Evolutionary conservation across 2,888 invertebrate genomes (phyloP), one percentile per base, ranked within the genome.

Genomic region (Melolontha melolontha): DNA sequence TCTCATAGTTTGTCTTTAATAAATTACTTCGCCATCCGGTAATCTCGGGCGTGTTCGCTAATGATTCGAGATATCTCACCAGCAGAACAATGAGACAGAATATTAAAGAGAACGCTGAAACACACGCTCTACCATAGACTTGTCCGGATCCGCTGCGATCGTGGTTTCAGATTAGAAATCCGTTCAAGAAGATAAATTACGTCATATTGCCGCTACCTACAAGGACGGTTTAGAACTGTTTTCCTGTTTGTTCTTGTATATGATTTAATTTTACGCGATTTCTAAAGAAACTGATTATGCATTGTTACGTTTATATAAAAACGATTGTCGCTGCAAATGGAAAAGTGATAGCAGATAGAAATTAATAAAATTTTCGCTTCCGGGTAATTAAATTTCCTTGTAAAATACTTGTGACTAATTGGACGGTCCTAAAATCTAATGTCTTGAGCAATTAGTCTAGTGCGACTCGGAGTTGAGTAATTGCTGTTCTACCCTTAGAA

Each of bases 361-460:
- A 34, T 34, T 34, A 34, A 44, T 44, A 44, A 59, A 14, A 59
- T 44, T 6, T 44, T 44, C 59, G 14, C 44, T 16, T 16, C 1
- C 11, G 29, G 44, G 44, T 59, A 59, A 59, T 59, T 44, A 59
- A 59, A 59, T 14, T 44, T 44, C 44, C 17, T 44, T 12, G 34
- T 34, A 10, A 34, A 34, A 34, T 34, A 34, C 34, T 34, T 59
- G 14, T 44, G 42, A 44, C 44, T 59, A 59, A 57, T 59, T 44
- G 44, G 59, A 59, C 29, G 14, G 41, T 27, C 59, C 47, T 44
- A 44, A 44, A 40, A 14, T 22, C 59, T 59, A 59, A 59, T 59
- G 59, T 44, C 57, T 59, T 44, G 22, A 59, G 44, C 59, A 59
- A 59, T 59, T 59, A 59, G 14, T 44, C 27, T 42, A 47, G 16